Base-by-base conservation (phyloP, 2,797 vertebrate species). In the Bradypus variegatus region DNA sequence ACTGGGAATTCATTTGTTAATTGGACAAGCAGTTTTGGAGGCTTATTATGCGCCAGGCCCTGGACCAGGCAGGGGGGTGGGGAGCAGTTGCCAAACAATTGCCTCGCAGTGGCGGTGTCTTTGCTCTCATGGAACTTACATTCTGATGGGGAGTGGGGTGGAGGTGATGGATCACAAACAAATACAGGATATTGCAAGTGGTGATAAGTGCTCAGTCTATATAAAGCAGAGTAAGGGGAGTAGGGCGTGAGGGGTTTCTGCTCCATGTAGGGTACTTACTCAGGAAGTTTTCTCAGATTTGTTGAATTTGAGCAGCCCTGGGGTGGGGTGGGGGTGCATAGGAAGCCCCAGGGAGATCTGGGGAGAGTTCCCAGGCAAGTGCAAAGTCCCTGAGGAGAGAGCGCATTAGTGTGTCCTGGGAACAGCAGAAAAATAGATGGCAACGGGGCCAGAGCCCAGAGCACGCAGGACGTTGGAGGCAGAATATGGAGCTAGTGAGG, bases 121-220 rank as follows among this genome's bases (percentile, higher is more conserved):
- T 80, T 81, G 48, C 16, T 67, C 6, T 64, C 45, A 33, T 0
- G 36, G 77, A 60, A 64, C 33, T 83, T 83, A 14, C 3, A 9
- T 45, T 45, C 50, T 23, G 15, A 41, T 1, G 11, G 31, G 36
- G 65, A 58, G 11, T 2, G 38, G 72, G 48, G 21, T 7, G 21
- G 58, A 50, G 58, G 58, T 19, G 7, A 58, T 58, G 21, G 7
- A 4, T 23, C 5, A 64, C 25, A 62, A 12, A 36, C 18, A 21
- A 1, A 27, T 33, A 48, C 2, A 3, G 3, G 8, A 41, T 11
- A 2, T 9, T 3, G 27, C 4, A 6, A n/a, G 19, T 5, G 11
- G 38, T 11, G 33, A 0, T 0, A 31, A 29, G 1, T 1, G 31
- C 38, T n/a, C 45, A 1, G n/a, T 3, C 6, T 4, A 1, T 1